These are phyloP conservation scores for Alethe castanea DNA, from an alignment of 2,113 vertebrate genomes.

Conservation along the genomic window DNA sequence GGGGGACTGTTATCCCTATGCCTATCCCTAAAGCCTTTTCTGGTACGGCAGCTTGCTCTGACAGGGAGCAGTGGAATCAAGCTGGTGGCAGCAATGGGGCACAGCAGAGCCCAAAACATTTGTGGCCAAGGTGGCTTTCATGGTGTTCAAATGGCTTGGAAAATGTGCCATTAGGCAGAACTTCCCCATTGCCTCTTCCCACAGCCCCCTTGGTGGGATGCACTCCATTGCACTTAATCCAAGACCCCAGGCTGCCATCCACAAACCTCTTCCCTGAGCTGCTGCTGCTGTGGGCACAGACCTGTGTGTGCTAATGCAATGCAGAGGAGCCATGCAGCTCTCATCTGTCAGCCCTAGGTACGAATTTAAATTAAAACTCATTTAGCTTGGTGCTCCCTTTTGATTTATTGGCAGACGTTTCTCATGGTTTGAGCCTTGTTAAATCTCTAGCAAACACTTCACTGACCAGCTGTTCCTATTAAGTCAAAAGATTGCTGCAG, in stretches of 20 bases:
- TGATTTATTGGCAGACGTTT: slow-evolving; percentile 72
- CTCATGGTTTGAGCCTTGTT: slow-evolving; percentile 74
- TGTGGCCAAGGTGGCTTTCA: neutral
- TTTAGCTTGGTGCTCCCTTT: slow-evolving; percentile 66
- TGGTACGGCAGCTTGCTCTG: neutral
- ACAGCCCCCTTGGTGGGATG: neutral
- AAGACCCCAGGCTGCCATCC: neutral
- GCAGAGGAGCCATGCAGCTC: slow-evolving; percentile 8
- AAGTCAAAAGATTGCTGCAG: slow-evolving; percentile 45
- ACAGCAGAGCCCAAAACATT: neutral
- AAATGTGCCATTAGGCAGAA: neutral
- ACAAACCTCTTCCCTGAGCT: neutral
- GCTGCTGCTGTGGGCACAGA: neutral
- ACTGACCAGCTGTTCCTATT: slow-evolving; percentile 78
- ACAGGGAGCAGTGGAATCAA: neutral
- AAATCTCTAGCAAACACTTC: slow-evolving; percentile 74
- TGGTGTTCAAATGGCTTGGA: neutral
- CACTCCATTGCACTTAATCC: fast-evolving
- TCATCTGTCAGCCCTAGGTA: slow-evolving; percentile 46
- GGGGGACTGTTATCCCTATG: fast-evolving
- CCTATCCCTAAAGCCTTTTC: neutral
- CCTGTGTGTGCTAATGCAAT: neutral
- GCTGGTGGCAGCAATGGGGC: neutral
- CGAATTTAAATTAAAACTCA: slow-evolving; percentile 71
- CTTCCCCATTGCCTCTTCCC: neutral